These are phyloP conservation scores for Epizoanthus ramosus DNA, from an alignment of 92 coral and sea anemone genomes.

Conservation along the genomic window DNA sequence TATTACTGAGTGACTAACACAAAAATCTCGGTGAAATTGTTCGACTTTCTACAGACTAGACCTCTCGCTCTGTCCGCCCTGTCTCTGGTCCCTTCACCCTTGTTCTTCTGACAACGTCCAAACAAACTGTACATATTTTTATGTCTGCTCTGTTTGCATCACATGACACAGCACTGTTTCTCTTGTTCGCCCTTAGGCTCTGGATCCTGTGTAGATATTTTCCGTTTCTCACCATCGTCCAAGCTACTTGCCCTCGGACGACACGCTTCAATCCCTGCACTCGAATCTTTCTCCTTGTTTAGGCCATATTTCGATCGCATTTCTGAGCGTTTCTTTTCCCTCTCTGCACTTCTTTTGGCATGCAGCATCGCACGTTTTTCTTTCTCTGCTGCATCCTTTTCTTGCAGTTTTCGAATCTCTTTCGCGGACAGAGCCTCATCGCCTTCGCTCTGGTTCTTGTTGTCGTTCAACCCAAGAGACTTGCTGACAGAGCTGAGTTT, in stretches of 20 bases:
- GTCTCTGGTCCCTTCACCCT: no score
- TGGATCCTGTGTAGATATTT: not conserved
- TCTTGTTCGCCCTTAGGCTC: slow-evolving; percentile 19
- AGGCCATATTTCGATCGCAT: slow-evolving; percentile 41
- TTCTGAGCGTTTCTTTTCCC: slow-evolving; percentile 38
- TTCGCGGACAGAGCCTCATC: slow-evolving; percentile 27
- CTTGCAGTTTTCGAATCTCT: slow-evolving; percentile 38
- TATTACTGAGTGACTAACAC: no score
- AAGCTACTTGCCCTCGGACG: not conserved
- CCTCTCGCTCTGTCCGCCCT: no score
- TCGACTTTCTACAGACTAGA: no score
- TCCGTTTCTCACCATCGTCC: slow-evolving; percentile 33
- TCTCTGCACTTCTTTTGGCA: slow-evolving; percentile 18
- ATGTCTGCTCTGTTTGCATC: not conserved
- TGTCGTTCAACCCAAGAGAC: slow-evolving; percentile 25
- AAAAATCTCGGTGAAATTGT: no score
- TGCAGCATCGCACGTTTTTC: slow-evolving; percentile 27
- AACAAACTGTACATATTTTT: not conserved
- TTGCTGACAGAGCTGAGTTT: slow-evolving; percentile 30
- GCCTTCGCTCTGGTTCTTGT: not conserved
- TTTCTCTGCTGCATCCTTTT: slow-evolving; percentile 31
- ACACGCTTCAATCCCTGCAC: not conserved
- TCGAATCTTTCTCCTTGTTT: slow-evolving; percentile 18
- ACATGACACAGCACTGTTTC: slow-evolving; percentile 38
- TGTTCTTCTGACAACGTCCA: not conserved